These are phyloP conservation scores for Nothobranchius kuhntae DNA, from an alignment of 2,113 vertebrate genomes.

Conservation along the genomic window DNA sequence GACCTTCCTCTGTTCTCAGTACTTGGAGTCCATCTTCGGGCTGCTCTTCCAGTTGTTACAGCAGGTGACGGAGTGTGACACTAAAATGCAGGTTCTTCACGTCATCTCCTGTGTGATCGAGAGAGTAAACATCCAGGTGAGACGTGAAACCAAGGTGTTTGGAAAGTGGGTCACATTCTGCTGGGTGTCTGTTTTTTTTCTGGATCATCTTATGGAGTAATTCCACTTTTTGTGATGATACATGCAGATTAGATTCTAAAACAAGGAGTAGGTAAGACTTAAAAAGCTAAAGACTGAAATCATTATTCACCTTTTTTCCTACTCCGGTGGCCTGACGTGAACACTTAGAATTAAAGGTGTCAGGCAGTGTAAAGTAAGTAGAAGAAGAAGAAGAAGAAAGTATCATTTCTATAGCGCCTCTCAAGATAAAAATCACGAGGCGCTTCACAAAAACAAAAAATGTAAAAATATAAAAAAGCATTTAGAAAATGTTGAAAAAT, in stretches of 20 bases:
- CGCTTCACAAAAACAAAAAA: too few relatives aligned
- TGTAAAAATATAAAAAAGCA: too few relatives aligned
- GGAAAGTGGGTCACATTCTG: neutral
- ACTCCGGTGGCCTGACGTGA: neutral
- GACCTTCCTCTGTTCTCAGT: slow-evolving; percentile 75
- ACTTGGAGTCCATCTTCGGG: slow-evolving; percentile 92
- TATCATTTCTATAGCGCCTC: too few relatives aligned
- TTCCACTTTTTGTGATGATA: too few relatives aligned
- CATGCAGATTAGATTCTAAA: too few relatives aligned
- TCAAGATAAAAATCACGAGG: too few relatives aligned
- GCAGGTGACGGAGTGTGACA: slow-evolving; percentile 96
- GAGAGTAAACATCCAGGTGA: slow-evolving; percentile 94
- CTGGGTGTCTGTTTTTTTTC: neutral
- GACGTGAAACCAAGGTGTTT: slow-evolving; percentile 2
- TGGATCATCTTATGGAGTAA: too few relatives aligned
- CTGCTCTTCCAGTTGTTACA: slow-evolving; percentile 94
- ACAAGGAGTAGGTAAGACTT: neutral
- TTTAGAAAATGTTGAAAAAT: too few relatives aligned
- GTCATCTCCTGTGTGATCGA: slow-evolving; percentile 98
- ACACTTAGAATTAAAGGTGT: slow-evolving; percentile 33
- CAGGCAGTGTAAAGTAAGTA: slow-evolving; percentile 5
- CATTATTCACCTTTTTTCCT: slow-evolving; percentile 21
- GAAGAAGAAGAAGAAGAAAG: too few relatives aligned
- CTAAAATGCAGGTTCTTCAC: slow-evolving; percentile 98
- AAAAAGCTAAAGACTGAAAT: slow-evolving; percentile 14